Percentiles rank a stretch among this genome's conserved stretches.
Conservation (phyloP, 2,888 invertebrate genomes). For the Dicranocentrus wangi region DNA sequence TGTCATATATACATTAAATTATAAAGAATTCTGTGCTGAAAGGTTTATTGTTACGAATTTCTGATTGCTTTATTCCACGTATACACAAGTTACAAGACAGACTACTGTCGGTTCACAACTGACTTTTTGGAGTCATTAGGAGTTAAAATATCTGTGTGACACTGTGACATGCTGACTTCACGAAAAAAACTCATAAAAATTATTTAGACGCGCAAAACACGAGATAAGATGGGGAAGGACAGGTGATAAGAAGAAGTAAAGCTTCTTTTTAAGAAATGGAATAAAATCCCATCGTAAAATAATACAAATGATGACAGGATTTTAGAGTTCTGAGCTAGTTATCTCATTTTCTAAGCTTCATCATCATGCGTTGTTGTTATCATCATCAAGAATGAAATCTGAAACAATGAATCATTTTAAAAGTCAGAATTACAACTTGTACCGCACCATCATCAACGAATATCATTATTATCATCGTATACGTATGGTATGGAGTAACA, state of each 20-base stretch:
- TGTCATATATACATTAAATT: background rate
- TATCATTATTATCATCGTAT: background rate
- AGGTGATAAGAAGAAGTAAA: slow-evolving; percentile 9
- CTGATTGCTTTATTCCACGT: slow-evolving; percentile 37
- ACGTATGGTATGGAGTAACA: no score
- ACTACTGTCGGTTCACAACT: no score
- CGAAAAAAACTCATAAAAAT: background rate
- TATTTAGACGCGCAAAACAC: background rate
- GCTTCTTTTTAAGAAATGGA: slow-evolving; percentile 18
- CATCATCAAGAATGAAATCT: slow-evolving; percentile 28
- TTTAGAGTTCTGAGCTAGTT: slow-evolving; percentile 22
- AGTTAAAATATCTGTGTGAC: slow-evolving; percentile 34
- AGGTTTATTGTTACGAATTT: slow-evolving; percentile 35
- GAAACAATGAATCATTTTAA: slow-evolving; percentile 54
- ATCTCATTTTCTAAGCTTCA: slow-evolving; percentile 26
- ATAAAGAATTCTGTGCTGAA: slow-evolving; percentile 17
- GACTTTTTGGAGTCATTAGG: slow-evolving; percentile 25
- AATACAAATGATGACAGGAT: slow-evolving; percentile 34
- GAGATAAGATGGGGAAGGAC: slow-evolving; percentile 22
- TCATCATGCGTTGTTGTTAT: slow-evolving; percentile 12
- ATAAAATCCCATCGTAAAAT: slow-evolving; percentile 14
- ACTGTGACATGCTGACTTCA: slow-evolving; percentile 48
- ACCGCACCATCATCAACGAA: background rate
- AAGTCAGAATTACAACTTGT: slow-evolving; percentile 16
- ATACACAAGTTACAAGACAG: background rate